Evolutionary conservation across 53 echinoderm and acorn worm genomes (phyloP), one percentile per base, ranked within the genome.

Genomic region (Temnopleurus reevesii): DNA sequence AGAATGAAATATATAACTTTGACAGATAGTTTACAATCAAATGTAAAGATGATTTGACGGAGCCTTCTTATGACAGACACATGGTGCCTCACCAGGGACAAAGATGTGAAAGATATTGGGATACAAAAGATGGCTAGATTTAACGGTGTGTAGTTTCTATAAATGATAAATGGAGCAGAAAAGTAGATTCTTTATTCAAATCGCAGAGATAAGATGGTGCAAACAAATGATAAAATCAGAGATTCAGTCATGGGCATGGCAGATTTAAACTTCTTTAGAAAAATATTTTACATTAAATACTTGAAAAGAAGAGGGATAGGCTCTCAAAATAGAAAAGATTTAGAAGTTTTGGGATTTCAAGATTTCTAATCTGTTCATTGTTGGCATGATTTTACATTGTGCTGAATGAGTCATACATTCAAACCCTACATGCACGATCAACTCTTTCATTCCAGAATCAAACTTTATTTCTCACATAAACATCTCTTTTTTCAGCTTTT

Each of bases 1-100:
- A 38, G 71, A 71, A 8, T 41, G 71, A 71, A 66, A 71, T 71
- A 71, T 71, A 12, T 71, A 19, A 71, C 71, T 71, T 4, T 71
- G 71, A 71, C 71, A 43, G 71, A 71, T 71, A 71, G 71, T 71
- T 71, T 71, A 71, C 71, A 71, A 41, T 71, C n/a, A 71, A 41
- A 71, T 71, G 19, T 41, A 71, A 17, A 15, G 28, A 41, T 26
- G 41, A 38, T 71, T 36, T 21, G 41, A 71, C 41, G 71, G 71
- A 71, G 23, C n/a, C 21, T 2, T 2, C 41, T 71, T 71, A 71
- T 71, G 71, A 71, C 71, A 71, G 41, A 18, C 71, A 71, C 71
- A 71, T 71, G 41, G 71, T 7, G 12, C 41, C 7, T 19, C 56
- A 41, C 9, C 0, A 34, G 34, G 71, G 71, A 71, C 38, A 71